Base-by-base conservation (phyloP, 2,888 invertebrate species). In the Lasioglossum lativentre region DNA sequence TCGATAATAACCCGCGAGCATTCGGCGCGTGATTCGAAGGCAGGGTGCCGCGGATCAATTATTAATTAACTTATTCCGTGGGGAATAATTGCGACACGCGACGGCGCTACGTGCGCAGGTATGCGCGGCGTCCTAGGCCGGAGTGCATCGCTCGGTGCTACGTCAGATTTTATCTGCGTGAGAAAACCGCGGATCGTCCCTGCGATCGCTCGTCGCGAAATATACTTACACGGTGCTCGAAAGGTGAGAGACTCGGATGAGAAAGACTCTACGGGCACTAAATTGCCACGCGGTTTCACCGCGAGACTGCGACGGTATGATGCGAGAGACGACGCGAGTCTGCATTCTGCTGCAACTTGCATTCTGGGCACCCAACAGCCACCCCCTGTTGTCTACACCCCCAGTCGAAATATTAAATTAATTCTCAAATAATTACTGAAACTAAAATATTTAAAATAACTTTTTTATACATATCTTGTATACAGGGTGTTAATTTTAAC, bases 141-240 rank as follows among this genome's bases (percentile, higher is more conserved):
- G 56, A 59, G 59, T 27, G 59, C 59, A 59, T 59, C 59, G 59
- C 59, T n/a, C 59, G 59, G 59, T 56, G 66, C 80, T 70, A 76
- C 78, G 34, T 56, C 75, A 84, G 88, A 88, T 88, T 79, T 80
- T 86, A 89, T 88, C 88, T 88, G 84, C 88, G 88, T 89, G 88
- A 88, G 88, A 88, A 86, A 85, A 87, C 76, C 78, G 75, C n/a
- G 80, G 78, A 82, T 81, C 79, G 81, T 80, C 83, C 83, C 77
- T 78, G 42, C 75, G 80, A 84, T 85, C 80, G 75, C 14, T 34
- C 78, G 38, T 70, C 75, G 40, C 68, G 63, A 59, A 84, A 83
- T 82, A 47, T 52, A 75, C 71, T 42, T 52, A 78, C 71, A 78
- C 71, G 74, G n/a, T 63, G 47, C 34, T 30, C 56, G 73, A 84